These are phyloP conservation scores for Gryon sp. DNA, from an alignment of 1,140 invertebrate species.

Conservation along the genomic window DNA sequence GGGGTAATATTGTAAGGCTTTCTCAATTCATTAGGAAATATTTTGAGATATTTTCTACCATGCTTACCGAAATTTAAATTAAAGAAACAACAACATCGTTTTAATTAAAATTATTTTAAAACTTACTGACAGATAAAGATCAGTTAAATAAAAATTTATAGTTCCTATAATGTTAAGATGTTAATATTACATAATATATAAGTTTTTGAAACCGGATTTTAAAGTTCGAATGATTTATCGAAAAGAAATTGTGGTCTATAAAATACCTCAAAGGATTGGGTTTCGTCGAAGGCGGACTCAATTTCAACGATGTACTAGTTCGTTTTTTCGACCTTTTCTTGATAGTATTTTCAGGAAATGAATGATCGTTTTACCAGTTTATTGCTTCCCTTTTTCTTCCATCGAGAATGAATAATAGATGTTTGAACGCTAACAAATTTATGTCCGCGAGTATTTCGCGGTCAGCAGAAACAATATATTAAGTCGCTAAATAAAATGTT, in stretches of 20 bases:
- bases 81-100: too few relatives aligned
- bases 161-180: too few relatives aligned
- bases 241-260: not conserved
- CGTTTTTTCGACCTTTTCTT: conserved; percentile 26
- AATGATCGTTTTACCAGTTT: conserved; percentile 39
- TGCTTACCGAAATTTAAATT: too few relatives aligned
- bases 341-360: conserved; percentile 39
- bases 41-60: too few relatives aligned
- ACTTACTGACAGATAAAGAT: too few relatives aligned
- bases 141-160: too few relatives aligned
- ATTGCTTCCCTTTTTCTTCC: conserved; percentile 37
- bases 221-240: too few relatives aligned
- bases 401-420: conserved; percentile 39
- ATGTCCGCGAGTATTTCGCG: conserved; percentile 38
- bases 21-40: too few relatives aligned
- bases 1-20: too few relatives aligned
- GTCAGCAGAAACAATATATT: conserved; percentile 46
- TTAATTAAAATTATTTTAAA: too few relatives aligned
- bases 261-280: conserved; percentile 1
- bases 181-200: too few relatives aligned
- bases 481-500: conserved; percentile 56
- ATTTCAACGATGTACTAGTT: conserved; percentile 5
- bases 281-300: not conserved
- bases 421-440: conserved; percentile 55
- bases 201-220: too few relatives aligned